Evolutionary conservation across 2,797 vertebrate species (phyloP), one percentile per base, ranked within the genome.

Genomic region (Sebastes hubbsi): DNA sequence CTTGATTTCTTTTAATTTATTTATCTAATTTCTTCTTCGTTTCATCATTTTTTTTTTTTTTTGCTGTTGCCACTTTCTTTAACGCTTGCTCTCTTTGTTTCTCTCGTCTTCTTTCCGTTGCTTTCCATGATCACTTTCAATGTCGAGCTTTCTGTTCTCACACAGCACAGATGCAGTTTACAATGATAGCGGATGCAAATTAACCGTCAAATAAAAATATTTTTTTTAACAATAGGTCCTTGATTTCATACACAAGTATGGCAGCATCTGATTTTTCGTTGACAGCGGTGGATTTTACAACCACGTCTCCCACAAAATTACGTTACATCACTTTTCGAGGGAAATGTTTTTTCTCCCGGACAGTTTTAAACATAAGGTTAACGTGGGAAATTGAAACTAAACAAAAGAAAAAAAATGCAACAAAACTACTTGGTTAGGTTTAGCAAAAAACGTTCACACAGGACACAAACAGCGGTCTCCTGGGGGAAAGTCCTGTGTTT

Each of bases 1-100:
- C 38, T 83, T 71, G 56, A 85, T 77, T 74, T 66, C 12, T 49
- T 78, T 67, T 49, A 7, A 54, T 77, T 55, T 59, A 4, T 61
- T 60, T 27, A 22, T 76, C 58, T 62, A 4, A 2, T 42, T 42
- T 13, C 22, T 29, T 46, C 6, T n/a, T 49, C 2, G 13, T 60
- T 42, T 68, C 7, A 5, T 46, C 0, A 4, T 14, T 6, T 7
- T 30, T 52, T 7, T 30, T 52, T 30, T 52, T 3, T 12, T 34
- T 14, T 2, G 6, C 46, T 25, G 34, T 24, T 25, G n/a, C 29
- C 32, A 2, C 11, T 36, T 58, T 52, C 27, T n/a, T 59, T 16
- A 42, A 3, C 11, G 22, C 34, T 6, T 22, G 14, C 34, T 29
- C 22, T 68, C 20, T 58, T 14, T 34, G 4, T 29, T n/a, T 76